These are phyloP conservation scores for Dicranocentrus wangi DNA, from an alignment of 2,888 invertebrate genomes.

Conservation along the genomic window DNA sequence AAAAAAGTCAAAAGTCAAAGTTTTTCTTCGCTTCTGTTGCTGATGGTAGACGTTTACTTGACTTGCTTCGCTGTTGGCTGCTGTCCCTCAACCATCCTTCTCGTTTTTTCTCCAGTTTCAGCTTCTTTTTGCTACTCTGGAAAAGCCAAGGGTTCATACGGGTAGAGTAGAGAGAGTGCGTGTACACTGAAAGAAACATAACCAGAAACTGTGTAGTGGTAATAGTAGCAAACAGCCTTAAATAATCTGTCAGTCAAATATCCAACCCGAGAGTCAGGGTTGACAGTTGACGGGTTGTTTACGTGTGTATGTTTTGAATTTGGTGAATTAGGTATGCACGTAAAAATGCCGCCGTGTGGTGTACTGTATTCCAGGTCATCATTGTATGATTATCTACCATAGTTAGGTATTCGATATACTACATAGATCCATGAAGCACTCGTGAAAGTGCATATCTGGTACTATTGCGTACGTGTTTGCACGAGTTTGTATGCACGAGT, in stretches of 20 bases:
- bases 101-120: conserved; percentile 25
- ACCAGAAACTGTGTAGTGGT: conserved; percentile 8
- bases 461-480: too few relatives aligned
- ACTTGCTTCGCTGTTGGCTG: conserved; percentile 41
- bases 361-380: conserved; percentile 5
- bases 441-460: too few relatives aligned
- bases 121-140: conserved; percentile 11
- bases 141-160: conserved; percentile 9
- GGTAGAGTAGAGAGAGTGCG: not conserved
- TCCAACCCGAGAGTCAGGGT: conserved; percentile 53
- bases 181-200: conserved; percentile 10
- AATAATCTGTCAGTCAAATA: conserved; percentile 64
- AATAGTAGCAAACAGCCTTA: conserved; percentile 47
- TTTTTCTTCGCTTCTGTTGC: conserved; percentile 43
- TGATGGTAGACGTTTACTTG: conserved; percentile 44
- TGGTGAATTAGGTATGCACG: conserved; percentile 57
- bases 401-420: not conserved
- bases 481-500: too few relatives aligned
- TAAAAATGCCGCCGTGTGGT: conserved; percentile 6
- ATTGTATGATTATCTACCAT: conserved; percentile 18
- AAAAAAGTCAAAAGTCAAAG: conserved; percentile 58
- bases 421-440: not conserved
- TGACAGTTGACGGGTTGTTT: conserved; percentile 62
- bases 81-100: conserved; percentile 51
- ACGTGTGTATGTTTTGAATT: conserved; percentile 59